These are phyloP conservation scores for Doris montereyensis DNA, from an alignment of 2,888 invertebrate genomes.

Conservation along the genomic window DNA sequence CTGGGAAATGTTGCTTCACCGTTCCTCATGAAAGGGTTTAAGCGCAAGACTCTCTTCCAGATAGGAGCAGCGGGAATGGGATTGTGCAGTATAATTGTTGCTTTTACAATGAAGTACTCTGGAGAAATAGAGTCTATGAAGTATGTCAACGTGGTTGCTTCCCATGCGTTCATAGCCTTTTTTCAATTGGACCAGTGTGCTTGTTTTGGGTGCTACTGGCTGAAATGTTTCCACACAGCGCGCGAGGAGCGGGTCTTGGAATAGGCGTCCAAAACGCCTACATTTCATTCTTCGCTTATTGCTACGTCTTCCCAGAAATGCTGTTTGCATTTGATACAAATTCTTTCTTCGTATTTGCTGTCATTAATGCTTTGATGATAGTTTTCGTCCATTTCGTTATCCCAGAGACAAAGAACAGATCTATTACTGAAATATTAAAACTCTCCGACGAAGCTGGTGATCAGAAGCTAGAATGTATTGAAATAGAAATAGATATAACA, in stretches of 20 bases:
- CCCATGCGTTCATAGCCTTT: too few relatives aligned
- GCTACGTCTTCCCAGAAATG: constrained; percentile 26
- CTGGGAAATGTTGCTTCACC: neutral
- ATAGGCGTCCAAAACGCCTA: constrained; percentile 11
- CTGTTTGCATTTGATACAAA: constrained; percentile 20
- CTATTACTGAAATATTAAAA: constrained; percentile 25
- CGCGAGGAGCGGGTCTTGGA: constrained; percentile 24
- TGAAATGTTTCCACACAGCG: constrained; percentile 36
- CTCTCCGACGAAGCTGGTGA: neutral
- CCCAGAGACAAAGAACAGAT: constrained; percentile 36
- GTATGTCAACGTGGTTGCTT: constrained; percentile 26
- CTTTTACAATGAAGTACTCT: constrained; percentile 4
- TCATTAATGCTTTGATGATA: constrained; percentile 12
- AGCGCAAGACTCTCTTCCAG: constrained; percentile 14
- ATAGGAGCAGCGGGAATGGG: neutral
- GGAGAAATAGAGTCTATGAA: constrained; percentile 24
- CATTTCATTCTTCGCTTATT: neutral
- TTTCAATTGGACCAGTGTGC: too few relatives aligned
- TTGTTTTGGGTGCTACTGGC: constrained; percentile 30
- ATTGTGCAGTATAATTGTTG: constrained; percentile 11
- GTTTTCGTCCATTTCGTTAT: constrained; percentile 17
- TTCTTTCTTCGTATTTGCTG: constrained; percentile 35
- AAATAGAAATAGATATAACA: too few relatives aligned
- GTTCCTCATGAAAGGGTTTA: constrained; percentile 1
- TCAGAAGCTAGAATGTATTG: too few relatives aligned